Percentiles rank a stretch among this genome's conserved stretches.
phyloP scores from a whole-genome alignment of 2,113 vertebrate species.

The Montifringilla adamsi region DNA sequence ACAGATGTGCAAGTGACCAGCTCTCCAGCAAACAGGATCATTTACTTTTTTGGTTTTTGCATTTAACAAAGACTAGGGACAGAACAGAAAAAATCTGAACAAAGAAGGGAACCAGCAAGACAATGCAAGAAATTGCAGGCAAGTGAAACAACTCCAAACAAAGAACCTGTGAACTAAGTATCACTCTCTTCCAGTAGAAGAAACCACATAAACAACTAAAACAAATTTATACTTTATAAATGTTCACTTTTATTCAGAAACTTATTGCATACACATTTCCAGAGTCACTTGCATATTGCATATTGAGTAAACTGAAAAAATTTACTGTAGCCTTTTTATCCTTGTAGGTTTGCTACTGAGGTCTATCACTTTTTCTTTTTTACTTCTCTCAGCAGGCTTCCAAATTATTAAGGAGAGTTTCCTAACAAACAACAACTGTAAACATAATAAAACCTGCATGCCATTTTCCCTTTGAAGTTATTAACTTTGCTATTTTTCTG shows the following conservation, averaged over 20 bases:
- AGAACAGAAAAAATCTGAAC: background rate
- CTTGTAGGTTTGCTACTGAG: background rate
- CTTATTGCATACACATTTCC: background rate
- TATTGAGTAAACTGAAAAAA: background rate
- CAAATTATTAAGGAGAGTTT: background rate
- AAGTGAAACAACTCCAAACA: background rate
- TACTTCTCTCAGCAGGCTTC: background rate
- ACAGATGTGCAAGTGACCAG: background rate
- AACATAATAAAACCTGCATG: background rate
- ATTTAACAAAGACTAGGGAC: background rate
- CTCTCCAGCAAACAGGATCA: background rate
- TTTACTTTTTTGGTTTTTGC: background rate
- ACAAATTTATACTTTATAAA: background rate
- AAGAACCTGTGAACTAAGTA: background rate
- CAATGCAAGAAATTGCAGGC: background rate
- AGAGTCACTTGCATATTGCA: background rate
- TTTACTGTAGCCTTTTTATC: background rate
- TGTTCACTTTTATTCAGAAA: slow-evolving; percentile 33
- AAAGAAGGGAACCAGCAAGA: background rate
- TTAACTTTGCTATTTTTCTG: background rate
- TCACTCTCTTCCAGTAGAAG: background rate
- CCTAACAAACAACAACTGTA: background rate
- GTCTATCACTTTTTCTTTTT: background rate
- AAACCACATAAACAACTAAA: background rate
- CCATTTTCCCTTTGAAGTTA: background rate